These are phyloP conservation scores for Hipparchia semele DNA, from an alignment of 2,888 invertebrate genomes.

Conservation along the genomic window DNA sequence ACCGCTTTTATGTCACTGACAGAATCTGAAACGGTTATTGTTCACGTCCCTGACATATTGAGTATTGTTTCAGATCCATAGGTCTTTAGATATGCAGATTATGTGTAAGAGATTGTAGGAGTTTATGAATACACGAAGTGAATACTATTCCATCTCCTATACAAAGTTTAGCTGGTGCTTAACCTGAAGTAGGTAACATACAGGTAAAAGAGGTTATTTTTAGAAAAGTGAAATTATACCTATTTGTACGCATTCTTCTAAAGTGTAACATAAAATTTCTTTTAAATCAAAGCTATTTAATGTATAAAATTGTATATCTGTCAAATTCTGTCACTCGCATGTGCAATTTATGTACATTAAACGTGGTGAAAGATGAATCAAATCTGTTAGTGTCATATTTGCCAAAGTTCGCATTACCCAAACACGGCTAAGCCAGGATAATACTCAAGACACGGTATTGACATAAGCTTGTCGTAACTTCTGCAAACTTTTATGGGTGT, in stretches of 20 bases:
- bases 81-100: not conserved
- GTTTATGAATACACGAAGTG: too few species aligned
- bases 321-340: too few species aligned
- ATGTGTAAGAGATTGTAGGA: not conserved
- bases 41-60: conserved; percentile 17
- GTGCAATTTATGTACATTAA: not conserved
- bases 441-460: conserved; percentile 13
- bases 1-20: conserved; percentile 31
- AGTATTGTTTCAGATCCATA: conserved; percentile 22
- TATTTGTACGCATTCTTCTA: too few species aligned
- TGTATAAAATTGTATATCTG: too few species aligned
- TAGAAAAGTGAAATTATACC: too few species aligned
- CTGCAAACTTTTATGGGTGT: conserved; percentile 7
- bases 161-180: too few species aligned
- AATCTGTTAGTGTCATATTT: conserved; percentile 24
- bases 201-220: too few species aligned
- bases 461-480: conserved; percentile 12
- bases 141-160: too few species aligned
- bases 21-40: conserved; percentile 26
- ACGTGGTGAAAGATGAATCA: not conserved
- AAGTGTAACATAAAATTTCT: too few species aligned
- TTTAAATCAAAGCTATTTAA: too few species aligned
- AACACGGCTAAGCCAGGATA: conserved; percentile 9
- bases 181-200: too few species aligned
- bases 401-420: not conserved